Conservation (phyloP, 23 tunicate genomes). For the Botrylloides violaceus region DNA sequence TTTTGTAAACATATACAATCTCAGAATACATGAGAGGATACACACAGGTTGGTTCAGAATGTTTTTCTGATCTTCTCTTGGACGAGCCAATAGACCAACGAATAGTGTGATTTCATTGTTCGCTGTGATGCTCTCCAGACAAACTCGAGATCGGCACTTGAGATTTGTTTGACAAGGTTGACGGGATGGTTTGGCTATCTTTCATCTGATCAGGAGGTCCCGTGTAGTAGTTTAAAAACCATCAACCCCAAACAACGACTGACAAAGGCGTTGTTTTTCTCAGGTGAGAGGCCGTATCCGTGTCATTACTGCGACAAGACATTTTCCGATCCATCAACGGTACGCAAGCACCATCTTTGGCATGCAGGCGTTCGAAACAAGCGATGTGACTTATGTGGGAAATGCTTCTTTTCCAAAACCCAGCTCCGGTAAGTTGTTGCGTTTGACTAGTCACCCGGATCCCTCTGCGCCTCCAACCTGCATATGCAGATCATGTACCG, state of each 20-base stretch:
- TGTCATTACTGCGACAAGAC: slow-evolving; percentile 27
- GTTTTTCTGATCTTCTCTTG: no score
- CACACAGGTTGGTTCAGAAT: slow-evolving; percentile 39
- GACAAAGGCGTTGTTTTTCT: neutral
- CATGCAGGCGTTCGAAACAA: slow-evolving; percentile 61
- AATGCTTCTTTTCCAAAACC: slow-evolving; percentile 28
- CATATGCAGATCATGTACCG: no score
- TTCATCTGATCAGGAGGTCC: neutral
- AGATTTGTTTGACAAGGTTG: no score
- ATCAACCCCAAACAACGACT: neutral
- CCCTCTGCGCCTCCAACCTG: no score
- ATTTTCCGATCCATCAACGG: slow-evolving; percentile 61
- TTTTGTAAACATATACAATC: slow-evolving; percentile 55
- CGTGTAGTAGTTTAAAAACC: neutral
- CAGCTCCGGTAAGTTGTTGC: slow-evolving; percentile 36
- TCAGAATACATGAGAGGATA: slow-evolving; percentile 48
- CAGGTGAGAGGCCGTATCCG: slow-evolving; percentile 41
- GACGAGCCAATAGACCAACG: no score
- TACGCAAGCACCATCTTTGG: slow-evolving; percentile 63
- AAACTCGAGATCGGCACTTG: no score
- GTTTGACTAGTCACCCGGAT: no score
- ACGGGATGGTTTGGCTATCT: no score
- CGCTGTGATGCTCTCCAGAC: no score
- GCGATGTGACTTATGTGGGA: slow-evolving; percentile 40
- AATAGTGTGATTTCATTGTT: no score